Percentiles rank a stretch among this genome's conserved stretches.
Conservation (phyloP, 1,140 invertebrate species). For the Sminthurides bifidus region DNA sequence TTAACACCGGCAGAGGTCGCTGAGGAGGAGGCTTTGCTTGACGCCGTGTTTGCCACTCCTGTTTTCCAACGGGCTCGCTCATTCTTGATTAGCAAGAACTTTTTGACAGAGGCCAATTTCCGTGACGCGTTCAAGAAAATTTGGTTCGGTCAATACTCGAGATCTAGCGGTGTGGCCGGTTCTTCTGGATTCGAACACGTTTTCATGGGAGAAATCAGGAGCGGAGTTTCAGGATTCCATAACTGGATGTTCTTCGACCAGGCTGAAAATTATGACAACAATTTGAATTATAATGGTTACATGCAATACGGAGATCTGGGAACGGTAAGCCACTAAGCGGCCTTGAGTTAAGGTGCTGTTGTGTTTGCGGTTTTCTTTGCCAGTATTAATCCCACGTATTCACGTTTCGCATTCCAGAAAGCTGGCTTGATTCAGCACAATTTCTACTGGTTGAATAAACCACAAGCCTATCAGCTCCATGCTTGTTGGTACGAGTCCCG, state of each 20-base stretch:
- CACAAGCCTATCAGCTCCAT: conserved; percentile 66
- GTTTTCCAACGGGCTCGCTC: conserved; percentile 41
- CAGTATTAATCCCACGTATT: no score
- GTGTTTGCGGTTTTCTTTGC: no score
- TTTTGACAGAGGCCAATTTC: background rate
- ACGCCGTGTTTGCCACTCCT: conserved; percentile 40
- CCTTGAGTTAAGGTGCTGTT: no score
- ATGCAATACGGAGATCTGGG: background rate
- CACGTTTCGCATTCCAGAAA: no score
- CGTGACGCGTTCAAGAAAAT: conserved; percentile 19
- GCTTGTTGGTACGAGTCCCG: conserved; percentile 82
- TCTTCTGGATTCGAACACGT: conserved; percentile 40
- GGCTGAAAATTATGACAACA: conserved; percentile 33
- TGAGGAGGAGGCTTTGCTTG: conserved; percentile 40
- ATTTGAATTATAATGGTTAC: conserved; percentile 17
- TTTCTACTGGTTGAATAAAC: conserved; percentile 55
- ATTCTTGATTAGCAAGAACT: conserved; percentile 23
- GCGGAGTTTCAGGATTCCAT: conserved; percentile 38
- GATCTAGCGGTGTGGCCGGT: conserved; percentile 15
- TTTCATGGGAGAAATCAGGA: conserved; percentile 39
- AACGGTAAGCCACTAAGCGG: conserved; percentile 10
- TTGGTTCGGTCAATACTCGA: conserved; percentile 30
- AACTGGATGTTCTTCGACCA: conserved; percentile 38
- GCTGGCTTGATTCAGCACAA: conserved; percentile 59
- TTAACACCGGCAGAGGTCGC: conserved; percentile 37